Evolutionary conservation across 1,140 invertebrate genomes (phyloP).

Genomic region (Euwallacea similis): DNA sequence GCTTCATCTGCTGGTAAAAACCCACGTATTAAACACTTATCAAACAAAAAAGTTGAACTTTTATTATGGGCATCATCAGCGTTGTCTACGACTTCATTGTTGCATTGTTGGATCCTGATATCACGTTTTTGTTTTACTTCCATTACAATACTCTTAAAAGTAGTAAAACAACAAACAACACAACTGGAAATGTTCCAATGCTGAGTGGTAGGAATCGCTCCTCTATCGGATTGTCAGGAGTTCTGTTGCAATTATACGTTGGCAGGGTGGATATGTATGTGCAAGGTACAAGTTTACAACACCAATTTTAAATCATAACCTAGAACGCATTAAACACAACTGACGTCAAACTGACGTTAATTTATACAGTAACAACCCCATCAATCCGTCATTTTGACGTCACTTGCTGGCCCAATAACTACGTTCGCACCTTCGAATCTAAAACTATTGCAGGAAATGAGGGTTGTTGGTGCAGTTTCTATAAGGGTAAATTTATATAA

Average conservation of each 20-base stretch:
- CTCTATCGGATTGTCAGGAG: slow-evolving; percentile 6
- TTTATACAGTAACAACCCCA: not conserved
- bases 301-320: not conserved
- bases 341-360: not conserved
- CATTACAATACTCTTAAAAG: too few species aligned
- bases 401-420: too few species aligned
- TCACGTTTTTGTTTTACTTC: too few species aligned
- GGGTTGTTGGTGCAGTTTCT: not conserved
- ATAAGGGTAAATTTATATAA: slow-evolving; percentile 1
- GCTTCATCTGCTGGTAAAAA: too few species aligned
- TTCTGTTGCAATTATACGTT: slow-evolving; percentile 1
- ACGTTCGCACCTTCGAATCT: not conserved
- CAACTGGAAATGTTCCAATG: too few species aligned
- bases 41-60: too few species aligned
- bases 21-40: too few species aligned
- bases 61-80: too few species aligned
- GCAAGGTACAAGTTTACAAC: not conserved
- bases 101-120: too few species aligned
- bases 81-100: too few species aligned
- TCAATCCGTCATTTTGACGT: not conserved
- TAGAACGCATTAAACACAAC: not conserved
- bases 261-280: slow-evolving; percentile 1
- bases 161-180: not conserved
- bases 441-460: not conserved
- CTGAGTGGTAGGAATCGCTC: too few species aligned